A percentile compares a stretch with the other conserved stretches of the same genome.
phyloP scores from a whole-genome alignment of 2,113 vertebrate genomes.

The Edolisoma coerulescens region DNA sequence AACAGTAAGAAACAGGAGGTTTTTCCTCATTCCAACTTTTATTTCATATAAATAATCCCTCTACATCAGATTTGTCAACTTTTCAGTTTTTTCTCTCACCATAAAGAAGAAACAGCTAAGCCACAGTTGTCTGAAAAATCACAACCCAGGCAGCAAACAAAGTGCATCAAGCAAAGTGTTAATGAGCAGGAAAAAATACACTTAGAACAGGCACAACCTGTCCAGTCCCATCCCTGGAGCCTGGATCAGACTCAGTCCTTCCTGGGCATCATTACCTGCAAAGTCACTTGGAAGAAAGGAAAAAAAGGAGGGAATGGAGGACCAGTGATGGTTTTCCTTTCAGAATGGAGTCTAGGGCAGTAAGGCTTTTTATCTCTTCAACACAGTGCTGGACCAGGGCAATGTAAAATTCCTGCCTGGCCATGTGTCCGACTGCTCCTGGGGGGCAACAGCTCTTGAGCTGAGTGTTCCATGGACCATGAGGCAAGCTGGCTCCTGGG shows the following conservation, averaged over 20 bases:
- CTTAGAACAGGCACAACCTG: not conserved
- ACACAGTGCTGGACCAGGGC: not conserved
- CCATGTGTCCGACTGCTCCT: not conserved
- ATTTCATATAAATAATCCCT: conserved; percentile 54
- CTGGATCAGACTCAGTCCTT: not conserved
- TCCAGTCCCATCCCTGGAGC: not conserved
- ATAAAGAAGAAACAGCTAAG: conserved; percentile 10
- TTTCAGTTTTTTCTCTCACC: not conserved
- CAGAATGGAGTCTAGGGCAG: not conserved
- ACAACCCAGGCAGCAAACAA: conserved; percentile 25
- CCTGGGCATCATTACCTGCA: not conserved
- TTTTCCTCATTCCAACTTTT: conserved; percentile 26
- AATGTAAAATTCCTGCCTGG: not conserved
- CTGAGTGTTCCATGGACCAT: not conserved
- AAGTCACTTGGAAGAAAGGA: not conserved
- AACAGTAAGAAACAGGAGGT: not conserved
- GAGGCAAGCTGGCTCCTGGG: not conserved
- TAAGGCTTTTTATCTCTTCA: not conserved
- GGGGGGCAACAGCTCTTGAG: not conserved
- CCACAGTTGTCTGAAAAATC: not conserved
- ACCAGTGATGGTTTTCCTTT: not conserved
- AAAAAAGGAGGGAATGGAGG: not conserved
- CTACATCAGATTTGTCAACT: not conserved
- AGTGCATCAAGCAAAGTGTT: conserved; percentile 16
- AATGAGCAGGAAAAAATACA: not conserved